phyloP scores from a whole-genome alignment of 1,140 invertebrate species.

The Drosophila virilis region DNA sequence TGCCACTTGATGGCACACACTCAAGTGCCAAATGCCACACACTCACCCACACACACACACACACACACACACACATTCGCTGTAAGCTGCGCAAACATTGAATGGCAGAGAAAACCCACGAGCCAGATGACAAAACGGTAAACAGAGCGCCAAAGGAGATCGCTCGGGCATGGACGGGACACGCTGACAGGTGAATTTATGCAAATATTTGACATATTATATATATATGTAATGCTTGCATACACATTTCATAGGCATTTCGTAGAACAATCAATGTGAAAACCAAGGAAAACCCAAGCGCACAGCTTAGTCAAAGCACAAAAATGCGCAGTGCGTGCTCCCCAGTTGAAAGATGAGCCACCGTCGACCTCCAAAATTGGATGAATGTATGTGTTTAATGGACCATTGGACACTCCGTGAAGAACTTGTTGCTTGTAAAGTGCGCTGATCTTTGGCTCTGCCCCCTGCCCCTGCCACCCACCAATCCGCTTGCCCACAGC shows the following conservation, averaged over 20 bases:
- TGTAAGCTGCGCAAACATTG: constrained; percentile 39
- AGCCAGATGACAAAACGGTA: constrained; percentile 29
- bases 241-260: constrained; percentile 53
- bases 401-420: constrained; percentile 11
- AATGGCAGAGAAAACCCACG: constrained; percentile 12
- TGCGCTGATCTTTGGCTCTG: constrained; percentile 66
- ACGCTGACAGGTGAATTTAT: constrained; percentile 43
- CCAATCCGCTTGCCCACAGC: background rate
- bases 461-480: background rate
- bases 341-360: background rate
- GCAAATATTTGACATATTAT: constrained; percentile 40
- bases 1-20: constrained; percentile 50
- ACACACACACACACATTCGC: background rate
- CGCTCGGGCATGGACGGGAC: no score
- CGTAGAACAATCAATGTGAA: constrained; percentile 35
- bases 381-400: constrained; percentile 11
- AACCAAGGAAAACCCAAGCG: constrained; percentile 66
- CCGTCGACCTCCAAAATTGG: constrained; percentile 47
- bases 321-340: constrained; percentile 61
- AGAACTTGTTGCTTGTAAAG: constrained; percentile 60
- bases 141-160: constrained; percentile 14
- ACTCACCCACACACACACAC: constrained; percentile 3
- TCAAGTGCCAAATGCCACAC: constrained; percentile 3
- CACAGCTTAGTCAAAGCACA: constrained; percentile 66
- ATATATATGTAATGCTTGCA: constrained; percentile 4